Base-by-base conservation (phyloP, 2,113 vertebrate species). In the Notothenia rossii region DNA sequence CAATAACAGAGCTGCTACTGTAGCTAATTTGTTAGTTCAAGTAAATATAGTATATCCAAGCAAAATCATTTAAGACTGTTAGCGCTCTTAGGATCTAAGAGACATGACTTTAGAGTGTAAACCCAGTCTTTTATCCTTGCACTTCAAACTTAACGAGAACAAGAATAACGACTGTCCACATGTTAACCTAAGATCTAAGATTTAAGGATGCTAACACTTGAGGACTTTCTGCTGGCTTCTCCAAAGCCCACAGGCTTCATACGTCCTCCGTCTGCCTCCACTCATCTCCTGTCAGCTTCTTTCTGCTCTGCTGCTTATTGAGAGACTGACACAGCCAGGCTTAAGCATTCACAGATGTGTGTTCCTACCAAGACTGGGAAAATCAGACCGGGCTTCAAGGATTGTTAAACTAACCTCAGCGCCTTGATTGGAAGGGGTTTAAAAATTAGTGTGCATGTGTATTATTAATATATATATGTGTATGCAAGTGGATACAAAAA, bases 321-420 rank as follows among this genome's bases (percentile, higher is more conserved):
- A 87, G 85, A 66, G 64, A 83, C 82, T 70, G 22, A 67, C 85
- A 60, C 69, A 64, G 76, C 65, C 51, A 3, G 54, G 69, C 62
- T 68, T 75, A 91, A 94, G 82, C 85, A 7, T 46, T 93, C 76
- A 73, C 93, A 94, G 89, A 94, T 94, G 91, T 91, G 79, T 36
- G 68, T 77, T 85, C 81, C 86, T 58, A 69, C 85, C 43, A 66
- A 86, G 74, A 58, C 60, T 7, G 75, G 69, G 83, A 77, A 48
- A 85, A 88, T 91, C 86, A 86, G 75, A 71, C 65, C 29, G 65
- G 75, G 85, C 76, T 78, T 84, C 69, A 67, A 48, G 89, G 65
- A 82, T 81, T 79, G 76, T 91, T 86, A 94, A 92, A 87, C 77
- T 20, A 80, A 84, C 75, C 69, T 67, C 75, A 51, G 40, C 2